Conservation (phyloP, 2,113 vertebrate genomes). For the Chamaetylas fuelleborni region DNA sequence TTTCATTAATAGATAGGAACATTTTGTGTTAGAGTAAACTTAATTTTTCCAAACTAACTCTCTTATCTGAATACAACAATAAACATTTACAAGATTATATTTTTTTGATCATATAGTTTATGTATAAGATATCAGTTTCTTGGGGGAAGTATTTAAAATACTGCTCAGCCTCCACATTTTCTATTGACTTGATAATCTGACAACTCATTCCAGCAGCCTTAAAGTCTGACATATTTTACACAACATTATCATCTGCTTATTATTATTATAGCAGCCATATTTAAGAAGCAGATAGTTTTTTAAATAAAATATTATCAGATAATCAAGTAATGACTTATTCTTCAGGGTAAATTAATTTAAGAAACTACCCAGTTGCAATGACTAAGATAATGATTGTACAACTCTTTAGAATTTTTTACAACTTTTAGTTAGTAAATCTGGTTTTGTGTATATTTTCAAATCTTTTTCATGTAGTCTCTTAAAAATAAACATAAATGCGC, state of each 20-base stretch:
- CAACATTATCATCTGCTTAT: slow-evolving; percentile 79
- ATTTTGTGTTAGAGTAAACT: slow-evolving; percentile 67
- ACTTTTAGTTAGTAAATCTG: slow-evolving; percentile 83
- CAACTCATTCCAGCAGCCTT: slow-evolving; percentile 79
- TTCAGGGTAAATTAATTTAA: slow-evolving; percentile 85
- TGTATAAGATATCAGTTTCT: slow-evolving; percentile 57
- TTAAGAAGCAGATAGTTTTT: slow-evolving; percentile 81
- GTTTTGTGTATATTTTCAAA: slow-evolving; percentile 79
- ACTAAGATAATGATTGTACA: slow-evolving; percentile 83
- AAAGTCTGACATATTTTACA: slow-evolving; percentile 79
- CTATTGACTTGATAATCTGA: slow-evolving; percentile 76
- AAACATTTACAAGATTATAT: slow-evolving; percentile 69
- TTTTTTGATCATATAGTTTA: slow-evolving; percentile 67
- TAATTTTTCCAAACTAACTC: slow-evolving; percentile 61
- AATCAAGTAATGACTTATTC: slow-evolving; percentile 81
- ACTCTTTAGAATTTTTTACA: slow-evolving; percentile 84
- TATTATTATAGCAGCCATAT: slow-evolving; percentile 84
- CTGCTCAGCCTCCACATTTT: slow-evolving; percentile 71
- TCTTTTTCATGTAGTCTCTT: slow-evolving; percentile 79
- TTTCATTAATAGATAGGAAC: slow-evolving; percentile 67
- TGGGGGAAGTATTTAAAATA: slow-evolving; percentile 70
- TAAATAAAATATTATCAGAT: slow-evolving; percentile 84
- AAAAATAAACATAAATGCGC: slow-evolving; percentile 83
- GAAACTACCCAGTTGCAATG: slow-evolving; percentile 78
- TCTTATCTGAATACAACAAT: slow-evolving; percentile 70